Evolutionary conservation across 2,888 invertebrate species (phyloP).

Genomic region (Drosophila pseudotakahashii): DNA sequence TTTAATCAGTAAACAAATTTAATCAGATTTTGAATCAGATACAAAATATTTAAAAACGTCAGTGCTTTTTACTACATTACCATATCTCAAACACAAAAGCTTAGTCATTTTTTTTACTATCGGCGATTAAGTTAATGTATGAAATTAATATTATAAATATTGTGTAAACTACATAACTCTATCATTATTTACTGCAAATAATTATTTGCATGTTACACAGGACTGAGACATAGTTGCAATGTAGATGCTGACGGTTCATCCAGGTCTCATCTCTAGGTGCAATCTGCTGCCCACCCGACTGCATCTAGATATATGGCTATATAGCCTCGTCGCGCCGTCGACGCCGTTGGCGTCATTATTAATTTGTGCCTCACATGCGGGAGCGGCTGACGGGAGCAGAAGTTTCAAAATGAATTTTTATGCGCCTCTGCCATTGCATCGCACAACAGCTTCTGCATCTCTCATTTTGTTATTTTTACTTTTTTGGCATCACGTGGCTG

Average conservation of each 20-base stretch:
- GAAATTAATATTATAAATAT: too few relatives aligned
- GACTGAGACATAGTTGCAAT: neutral
- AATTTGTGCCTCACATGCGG: slow-evolving; percentile 66
- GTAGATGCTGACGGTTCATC: neutral
- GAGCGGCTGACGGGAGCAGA: slow-evolving; percentile 28
- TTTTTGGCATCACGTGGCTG: slow-evolving; percentile 70
- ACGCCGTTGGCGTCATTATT: slow-evolving; percentile 65
- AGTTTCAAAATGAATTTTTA: slow-evolving; percentile 68
- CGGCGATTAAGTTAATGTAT: too few relatives aligned
- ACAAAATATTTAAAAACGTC: too few relatives aligned
- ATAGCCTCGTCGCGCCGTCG: slow-evolving; percentile 45
- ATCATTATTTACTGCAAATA: too few relatives aligned
- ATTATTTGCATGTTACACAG: too few relatives aligned
- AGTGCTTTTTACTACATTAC: too few relatives aligned
- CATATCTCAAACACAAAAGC: too few relatives aligned
- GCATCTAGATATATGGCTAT: slow-evolving; percentile 34
- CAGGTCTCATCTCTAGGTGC: slow-evolving; percentile 7
- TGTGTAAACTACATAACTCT: too few relatives aligned
- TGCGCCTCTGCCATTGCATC: slow-evolving; percentile 51
- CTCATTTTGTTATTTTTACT: slow-evolving; percentile 39
- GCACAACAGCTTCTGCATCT: slow-evolving; percentile 35
- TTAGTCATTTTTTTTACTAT: too few relatives aligned
- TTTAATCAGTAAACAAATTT: too few relatives aligned
- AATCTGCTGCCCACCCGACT: slow-evolving; percentile 13
- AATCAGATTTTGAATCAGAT: too few relatives aligned